phyloP scores from a whole-genome alignment of 2,888 invertebrate species.

The Gastrophysa polygoni region DNA sequence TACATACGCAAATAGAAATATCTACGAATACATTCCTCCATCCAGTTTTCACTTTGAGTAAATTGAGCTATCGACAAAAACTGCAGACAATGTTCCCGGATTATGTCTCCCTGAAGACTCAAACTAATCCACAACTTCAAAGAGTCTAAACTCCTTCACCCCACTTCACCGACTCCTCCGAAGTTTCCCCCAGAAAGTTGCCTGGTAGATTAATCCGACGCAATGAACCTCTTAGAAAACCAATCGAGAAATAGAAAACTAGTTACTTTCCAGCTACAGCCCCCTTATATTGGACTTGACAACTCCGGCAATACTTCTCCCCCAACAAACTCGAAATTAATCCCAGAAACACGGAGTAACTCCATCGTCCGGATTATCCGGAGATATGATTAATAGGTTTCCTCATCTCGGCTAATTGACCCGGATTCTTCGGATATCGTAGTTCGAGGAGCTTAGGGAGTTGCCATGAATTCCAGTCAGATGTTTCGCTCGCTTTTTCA shows the following conservation, averaged over 20 bases:
- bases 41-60: no score
- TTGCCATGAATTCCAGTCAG: background rate
- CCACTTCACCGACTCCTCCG: background rate
- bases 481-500: background rate
- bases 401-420: slow-evolving; percentile 28
- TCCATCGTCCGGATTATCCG: slow-evolving; percentile 20
- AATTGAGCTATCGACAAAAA: no score
- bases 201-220: background rate
- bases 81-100: slow-evolving; percentile 7
- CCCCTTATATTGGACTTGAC: slow-evolving; percentile 24
- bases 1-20: no score
- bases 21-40: no score
- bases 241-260: background rate
- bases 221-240: background rate
- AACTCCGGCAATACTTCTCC: slow-evolving; percentile 23
- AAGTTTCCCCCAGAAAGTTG: background rate
- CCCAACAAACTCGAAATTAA: slow-evolving; percentile 29
- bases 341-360: slow-evolving; percentile 16
- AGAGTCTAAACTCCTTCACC: background rate
- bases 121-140: background rate
- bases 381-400: slow-evolving; percentile 30
- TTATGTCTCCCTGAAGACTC: background rate
- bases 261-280: background rate
- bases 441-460: background rate
- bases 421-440: slow-evolving; percentile 18